phyloP scores from a whole-genome alignment of 1,140 invertebrate genomes.

The Sitophilus oryzae region DNA sequence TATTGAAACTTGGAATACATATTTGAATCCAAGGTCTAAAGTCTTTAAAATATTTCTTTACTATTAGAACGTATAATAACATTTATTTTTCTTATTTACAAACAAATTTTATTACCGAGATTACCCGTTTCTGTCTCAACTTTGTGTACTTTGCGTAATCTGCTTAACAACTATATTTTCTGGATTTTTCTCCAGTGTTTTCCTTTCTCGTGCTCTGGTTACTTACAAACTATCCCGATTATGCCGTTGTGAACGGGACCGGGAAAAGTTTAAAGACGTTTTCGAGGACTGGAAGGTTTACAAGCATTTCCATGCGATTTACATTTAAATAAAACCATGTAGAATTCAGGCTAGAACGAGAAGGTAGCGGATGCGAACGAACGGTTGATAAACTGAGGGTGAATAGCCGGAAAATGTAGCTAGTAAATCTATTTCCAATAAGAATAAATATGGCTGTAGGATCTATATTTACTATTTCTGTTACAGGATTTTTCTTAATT shows the following conservation, averaged over 20 bases:
- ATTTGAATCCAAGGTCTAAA: too few relatives aligned
- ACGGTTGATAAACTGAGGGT: neutral
- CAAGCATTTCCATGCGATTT: neutral
- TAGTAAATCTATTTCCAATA: too few relatives aligned
- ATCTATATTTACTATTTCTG: too few relatives aligned
- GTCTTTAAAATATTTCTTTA: too few relatives aligned
- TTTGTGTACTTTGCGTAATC: neutral
- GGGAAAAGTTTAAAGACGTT: neutral
- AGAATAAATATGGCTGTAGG: too few relatives aligned
- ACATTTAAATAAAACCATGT: neutral
- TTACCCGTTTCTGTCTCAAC: too few relatives aligned
- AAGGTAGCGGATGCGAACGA: neutral
- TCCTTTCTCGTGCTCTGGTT: too few relatives aligned
- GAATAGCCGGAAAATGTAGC: neutral
- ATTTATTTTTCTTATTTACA: too few relatives aligned
- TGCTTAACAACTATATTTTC: neutral
- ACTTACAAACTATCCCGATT: neutral
- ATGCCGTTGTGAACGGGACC: neutral
- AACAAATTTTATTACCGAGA: too few relatives aligned
- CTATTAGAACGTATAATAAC: too few relatives aligned
- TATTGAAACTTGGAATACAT: too few relatives aligned
- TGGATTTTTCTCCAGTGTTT: neutral
- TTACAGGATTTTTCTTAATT: too few relatives aligned
- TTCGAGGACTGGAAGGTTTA: neutral
- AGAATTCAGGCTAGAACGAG: neutral